A percentile compares a stretch with the other conserved stretches of the same genome.
phyloP scores from a whole-genome alignment of 2,797 vertebrate species.

The Euphonia xanthogaster region DNA sequence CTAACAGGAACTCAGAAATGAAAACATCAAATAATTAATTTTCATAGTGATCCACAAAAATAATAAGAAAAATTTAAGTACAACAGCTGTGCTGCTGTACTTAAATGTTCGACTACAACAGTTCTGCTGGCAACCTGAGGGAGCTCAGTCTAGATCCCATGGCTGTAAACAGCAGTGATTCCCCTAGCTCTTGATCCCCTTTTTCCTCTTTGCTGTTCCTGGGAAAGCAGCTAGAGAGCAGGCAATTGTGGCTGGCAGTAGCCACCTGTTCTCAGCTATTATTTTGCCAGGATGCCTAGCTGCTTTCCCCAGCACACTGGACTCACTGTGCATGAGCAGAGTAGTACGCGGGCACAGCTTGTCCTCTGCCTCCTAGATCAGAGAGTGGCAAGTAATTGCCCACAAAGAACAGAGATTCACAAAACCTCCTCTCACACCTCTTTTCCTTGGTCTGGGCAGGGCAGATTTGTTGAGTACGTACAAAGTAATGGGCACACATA shows the following conservation, averaged over 20 bases:
- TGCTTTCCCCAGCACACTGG: neutral
- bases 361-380: neutral
- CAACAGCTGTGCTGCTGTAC: neutral
- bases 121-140: neutral
- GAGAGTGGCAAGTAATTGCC: neutral
- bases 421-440: neutral
- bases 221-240: neutral
- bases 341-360: fast-evolving
- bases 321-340: fast-evolving
- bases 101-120: neutral
- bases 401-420: neutral
- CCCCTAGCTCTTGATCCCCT: neutral
- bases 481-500: fast-evolving
- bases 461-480: fast-evolving
- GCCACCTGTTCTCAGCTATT: neutral
- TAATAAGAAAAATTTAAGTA: neutral
- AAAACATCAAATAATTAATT: neutral
- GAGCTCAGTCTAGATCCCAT: neutral
- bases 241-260: neutral
- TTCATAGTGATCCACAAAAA: neutral
- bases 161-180: neutral
- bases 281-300: neutral
- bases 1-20: neutral
- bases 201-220: neutral
- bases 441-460: neutral